Base-by-base conservation (phyloP, 2,888 invertebrate genomes). In the Lasioglossum marginatum region DNA sequence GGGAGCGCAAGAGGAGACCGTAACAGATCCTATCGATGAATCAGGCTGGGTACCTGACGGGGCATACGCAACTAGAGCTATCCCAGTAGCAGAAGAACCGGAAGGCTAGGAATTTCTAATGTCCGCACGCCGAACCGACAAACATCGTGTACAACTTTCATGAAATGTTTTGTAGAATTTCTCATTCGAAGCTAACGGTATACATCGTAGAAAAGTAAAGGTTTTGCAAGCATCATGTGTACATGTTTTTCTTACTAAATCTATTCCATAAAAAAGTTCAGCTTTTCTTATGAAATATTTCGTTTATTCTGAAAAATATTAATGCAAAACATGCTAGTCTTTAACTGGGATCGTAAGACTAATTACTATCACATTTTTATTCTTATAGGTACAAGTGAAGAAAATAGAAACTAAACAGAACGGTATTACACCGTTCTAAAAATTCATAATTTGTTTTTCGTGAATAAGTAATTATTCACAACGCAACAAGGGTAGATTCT, bases 31-130 rank as follows among this genome's bases (percentile, higher is more conserved):
- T 0, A 79, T 93, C 12, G 94, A 94, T 74, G 93, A 93, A 79
- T 89, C 92, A 27, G 93, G 93, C 57, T 94, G 93, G 93, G 91
- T 91, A 43, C 91, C 93, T 4, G 92, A 94, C 83, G 93, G 93
- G 45, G 91, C 90, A 27, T 89, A 91, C 5, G 90, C 91, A 34
- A 79, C 48, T 1, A 71, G 57, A 83, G 40, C 52, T 19, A 2
- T 2, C 1, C n/a, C n/a, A 6, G n/a, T 1, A 34, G 4, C 43
- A 60, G 27, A 0, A 27, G 79, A 66, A 37, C 57, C 27, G 63
- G 37, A 12, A 43, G 16, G 14, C 14, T 10, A 73, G 23, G 5
- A 40, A 37, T 16, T 19, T 31, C 5, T 31, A 78, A 68, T 37
- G 14, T 48, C 48, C 74, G 66, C 31, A 4, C 66, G 23, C 8